Conservation (phyloP, 2,113 vertebrate species). For the Gobio gobio region DNA sequence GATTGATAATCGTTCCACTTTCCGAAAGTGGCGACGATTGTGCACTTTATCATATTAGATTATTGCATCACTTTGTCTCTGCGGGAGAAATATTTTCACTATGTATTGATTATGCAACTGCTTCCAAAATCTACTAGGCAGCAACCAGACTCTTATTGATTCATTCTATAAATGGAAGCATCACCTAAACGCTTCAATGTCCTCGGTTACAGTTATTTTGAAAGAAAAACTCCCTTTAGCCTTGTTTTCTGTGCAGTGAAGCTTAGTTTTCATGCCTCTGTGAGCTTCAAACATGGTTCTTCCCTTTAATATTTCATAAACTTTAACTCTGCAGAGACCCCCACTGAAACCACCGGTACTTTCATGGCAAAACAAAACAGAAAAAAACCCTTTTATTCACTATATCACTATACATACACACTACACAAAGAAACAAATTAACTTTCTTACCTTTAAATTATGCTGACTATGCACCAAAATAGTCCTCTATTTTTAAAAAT, state of each 20-base stretch:
- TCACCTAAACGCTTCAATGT: not conserved
- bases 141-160: constrained; percentile 46
- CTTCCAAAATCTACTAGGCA: constrained; percentile 20
- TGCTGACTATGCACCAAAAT: constrained; percentile 1
- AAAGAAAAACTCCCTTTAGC: constrained; percentile 8
- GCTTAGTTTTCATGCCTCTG: not conserved
- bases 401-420: not conserved
- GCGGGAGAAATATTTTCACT: constrained; percentile 13
- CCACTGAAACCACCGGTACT: not conserved
- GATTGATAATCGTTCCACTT: not conserved
- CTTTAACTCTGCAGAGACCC: constrained; percentile 17
- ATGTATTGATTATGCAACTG: constrained; percentile 27
- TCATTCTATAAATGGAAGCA: constrained; percentile 42
- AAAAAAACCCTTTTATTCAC: not conserved
- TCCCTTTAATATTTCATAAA: constrained; percentile 51
- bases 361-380: not conserved
- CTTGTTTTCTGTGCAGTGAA: not conserved
- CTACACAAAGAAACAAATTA: constrained; percentile 18
- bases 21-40: not conserved
- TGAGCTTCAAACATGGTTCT: constrained; percentile 7
- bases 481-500: not conserved
- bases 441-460: constrained; percentile 50
- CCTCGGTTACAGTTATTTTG: not conserved
- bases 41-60: constrained; percentile 30
- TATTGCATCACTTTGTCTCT: constrained; percentile 18